Conservation (phyloP, 2,113 vertebrate species). For the Proterorhinus semilunaris region DNA sequence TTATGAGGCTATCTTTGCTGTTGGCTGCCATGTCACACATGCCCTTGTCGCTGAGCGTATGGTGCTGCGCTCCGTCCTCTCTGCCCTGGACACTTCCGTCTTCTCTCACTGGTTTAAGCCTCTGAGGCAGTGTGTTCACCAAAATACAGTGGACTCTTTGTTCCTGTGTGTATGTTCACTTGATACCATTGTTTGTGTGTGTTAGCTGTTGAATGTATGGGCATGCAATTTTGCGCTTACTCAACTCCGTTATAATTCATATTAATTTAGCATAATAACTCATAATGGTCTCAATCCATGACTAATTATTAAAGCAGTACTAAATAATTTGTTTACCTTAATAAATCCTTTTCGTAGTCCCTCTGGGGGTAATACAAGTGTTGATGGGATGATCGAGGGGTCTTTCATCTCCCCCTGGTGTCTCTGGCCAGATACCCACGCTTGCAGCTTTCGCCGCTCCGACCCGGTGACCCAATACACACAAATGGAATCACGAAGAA, state of each 20-base stretch:
- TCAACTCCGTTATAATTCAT: background rate
- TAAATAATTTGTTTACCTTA: too few species aligned
- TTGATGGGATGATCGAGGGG: too few species aligned
- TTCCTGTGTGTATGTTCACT: conserved; percentile 13
- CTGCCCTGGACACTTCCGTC: conserved; percentile 63
- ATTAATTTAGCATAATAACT: background rate
- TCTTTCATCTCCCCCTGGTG: too few species aligned
- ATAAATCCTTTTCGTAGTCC: too few species aligned
- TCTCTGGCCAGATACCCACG: too few species aligned
- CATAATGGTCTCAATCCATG: background rate
- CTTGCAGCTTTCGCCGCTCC: too few species aligned
- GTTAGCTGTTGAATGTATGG: conserved; percentile 10
- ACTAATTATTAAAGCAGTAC: too few species aligned
- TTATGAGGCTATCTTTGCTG: conserved; percentile 79
- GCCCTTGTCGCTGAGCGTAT: conserved; percentile 40
- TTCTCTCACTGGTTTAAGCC: conserved; percentile 47
- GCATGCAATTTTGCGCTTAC: conserved; percentile 30
- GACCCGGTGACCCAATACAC: too few species aligned
- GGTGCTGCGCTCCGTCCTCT: conserved; percentile 19
- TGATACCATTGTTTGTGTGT: background rate
- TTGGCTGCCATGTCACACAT: conserved; percentile 79
- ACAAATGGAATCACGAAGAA: too few species aligned
- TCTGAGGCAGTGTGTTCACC: conserved; percentile 63
- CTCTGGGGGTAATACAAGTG: too few species aligned
- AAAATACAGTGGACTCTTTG: conserved; percentile 34